These are phyloP conservation scores for Dione vanillae DNA, from an alignment of 2,888 invertebrate genomes.

Conservation along the genomic window DNA sequence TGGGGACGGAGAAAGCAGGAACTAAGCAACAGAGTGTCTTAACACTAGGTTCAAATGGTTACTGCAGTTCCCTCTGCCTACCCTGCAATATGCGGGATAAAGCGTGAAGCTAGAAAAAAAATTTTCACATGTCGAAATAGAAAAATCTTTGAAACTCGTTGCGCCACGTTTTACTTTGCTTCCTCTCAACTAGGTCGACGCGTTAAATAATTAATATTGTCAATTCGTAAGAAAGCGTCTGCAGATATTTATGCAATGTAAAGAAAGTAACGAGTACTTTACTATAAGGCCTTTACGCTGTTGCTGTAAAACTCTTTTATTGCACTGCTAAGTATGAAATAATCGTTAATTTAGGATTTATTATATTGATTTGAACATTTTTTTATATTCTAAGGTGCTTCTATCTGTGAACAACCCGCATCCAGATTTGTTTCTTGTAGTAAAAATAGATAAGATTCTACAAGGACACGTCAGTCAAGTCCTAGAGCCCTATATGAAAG, in stretches of 20 bases:
- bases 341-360: too few relatives aligned
- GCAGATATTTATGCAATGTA: background rate
- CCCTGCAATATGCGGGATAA: background rate
- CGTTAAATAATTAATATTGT: conserved; percentile 15
- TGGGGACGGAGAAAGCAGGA: too few relatives aligned
- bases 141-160: background rate
- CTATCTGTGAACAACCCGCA: conserved; percentile 95
- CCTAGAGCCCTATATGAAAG: conserved; percentile 93
- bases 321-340: too few relatives aligned
- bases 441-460: conserved; percentile 96
- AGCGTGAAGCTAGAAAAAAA: background rate
- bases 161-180: background rate
- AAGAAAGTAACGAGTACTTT: too few relatives aligned
- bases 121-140: background rate
- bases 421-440: conserved; percentile 95
- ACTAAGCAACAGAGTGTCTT: too few relatives aligned
- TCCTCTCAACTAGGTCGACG: conserved; percentile 1
- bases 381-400: conserved; percentile 86
- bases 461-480: conserved; percentile 94
- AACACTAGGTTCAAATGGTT: too few relatives aligned
- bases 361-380: too few relatives aligned
- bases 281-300: background rate
- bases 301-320: background rate
- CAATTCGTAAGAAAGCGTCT: background rate
- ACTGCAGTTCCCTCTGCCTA: too few relatives aligned